Conservation (phyloP, 1,140 invertebrate genomes). For the Calephelis nemesis region DNA sequence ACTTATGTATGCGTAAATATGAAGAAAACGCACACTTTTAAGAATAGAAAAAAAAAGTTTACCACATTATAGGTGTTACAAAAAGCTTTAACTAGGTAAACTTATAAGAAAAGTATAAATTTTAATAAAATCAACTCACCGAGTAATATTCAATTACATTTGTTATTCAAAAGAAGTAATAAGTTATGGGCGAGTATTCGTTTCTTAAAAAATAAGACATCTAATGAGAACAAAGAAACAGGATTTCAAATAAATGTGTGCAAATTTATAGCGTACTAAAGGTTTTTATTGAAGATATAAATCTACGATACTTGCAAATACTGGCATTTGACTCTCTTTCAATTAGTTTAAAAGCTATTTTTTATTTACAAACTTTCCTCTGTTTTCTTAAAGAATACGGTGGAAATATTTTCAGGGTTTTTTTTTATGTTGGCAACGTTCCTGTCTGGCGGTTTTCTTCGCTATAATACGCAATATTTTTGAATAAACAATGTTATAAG, state of each 20-base stretch:
- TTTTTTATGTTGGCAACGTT: conserved; percentile 16
- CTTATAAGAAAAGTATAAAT: no score
- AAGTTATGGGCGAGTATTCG: no score
- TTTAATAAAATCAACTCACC: no score
- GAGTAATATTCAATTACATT: no score
- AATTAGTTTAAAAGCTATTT: conserved; percentile 18
- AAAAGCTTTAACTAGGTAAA: no score
- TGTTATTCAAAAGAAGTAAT: no score
- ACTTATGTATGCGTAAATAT: no score
- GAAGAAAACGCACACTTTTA: no score
- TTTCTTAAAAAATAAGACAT: neutral
- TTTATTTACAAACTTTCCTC: conserved; percentile 14
- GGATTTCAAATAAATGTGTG: conserved; percentile 9
- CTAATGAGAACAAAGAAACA: conserved; percentile 16
- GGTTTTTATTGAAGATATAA: conserved; percentile 17
- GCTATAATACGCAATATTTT: conserved; percentile 16
- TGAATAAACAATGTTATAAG: conserved; percentile 14
- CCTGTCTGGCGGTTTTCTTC: neutral
- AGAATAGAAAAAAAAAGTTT: no score
- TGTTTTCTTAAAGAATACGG: conserved; percentile 14
- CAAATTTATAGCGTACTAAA: conserved; percentile 19
- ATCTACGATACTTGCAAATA: conserved; percentile 17
- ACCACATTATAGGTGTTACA: no score
- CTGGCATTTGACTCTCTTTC: conserved; percentile 18
- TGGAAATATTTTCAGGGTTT: conserved; percentile 5